Evolutionary conservation across 2,888 invertebrate species (phyloP), one percentile per base, ranked within the genome.

Genomic region (Drosophila nigricruria): DNA sequence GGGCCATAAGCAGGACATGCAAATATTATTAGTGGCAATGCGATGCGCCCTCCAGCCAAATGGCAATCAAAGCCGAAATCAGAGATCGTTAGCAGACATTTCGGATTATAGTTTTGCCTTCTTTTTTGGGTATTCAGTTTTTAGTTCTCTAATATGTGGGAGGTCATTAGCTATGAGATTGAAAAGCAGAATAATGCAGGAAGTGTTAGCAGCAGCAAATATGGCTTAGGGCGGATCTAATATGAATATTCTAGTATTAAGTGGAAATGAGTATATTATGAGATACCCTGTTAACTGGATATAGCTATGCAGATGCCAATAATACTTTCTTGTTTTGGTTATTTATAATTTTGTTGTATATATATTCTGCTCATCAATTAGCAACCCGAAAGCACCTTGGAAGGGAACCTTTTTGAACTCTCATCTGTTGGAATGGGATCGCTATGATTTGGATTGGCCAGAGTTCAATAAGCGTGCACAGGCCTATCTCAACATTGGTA

Each of bases 361-460:
- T n/a, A n/a, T n/a, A 10, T 30, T 36, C 5, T 3, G 18, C 40
- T 12, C 12, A 42, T 40, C 18, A 18, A 20, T 14, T 32, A 49
- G 97, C 32, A 96, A 96, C 86, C 97, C 97, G 0, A 97, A 97
- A 81, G 95, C 96, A 12, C 96, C 96, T 12, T 94, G 95, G 91
- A 94, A 94, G 63, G 94, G 94, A 65, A 94, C 94, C 69, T 96
- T 95, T 87, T 92, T 94, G 69, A 95, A 95, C 40, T 93, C 95
- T 30, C 95, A 95, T 74, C 94, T 94, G 40, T 94, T 94, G 57
- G 95, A 96, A 63, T 96, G 96, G 96, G 94, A 93, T 70, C 94
- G 94, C 71, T 96, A 95, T 89, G 95, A 96, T 67, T 93, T 96
- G 16, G 96, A 96, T 70, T 98, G 98, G 98, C 97, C 97, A 0